Conservation (phyloP, 2,888 invertebrate species). For the Heliothis peltigera region DNA sequence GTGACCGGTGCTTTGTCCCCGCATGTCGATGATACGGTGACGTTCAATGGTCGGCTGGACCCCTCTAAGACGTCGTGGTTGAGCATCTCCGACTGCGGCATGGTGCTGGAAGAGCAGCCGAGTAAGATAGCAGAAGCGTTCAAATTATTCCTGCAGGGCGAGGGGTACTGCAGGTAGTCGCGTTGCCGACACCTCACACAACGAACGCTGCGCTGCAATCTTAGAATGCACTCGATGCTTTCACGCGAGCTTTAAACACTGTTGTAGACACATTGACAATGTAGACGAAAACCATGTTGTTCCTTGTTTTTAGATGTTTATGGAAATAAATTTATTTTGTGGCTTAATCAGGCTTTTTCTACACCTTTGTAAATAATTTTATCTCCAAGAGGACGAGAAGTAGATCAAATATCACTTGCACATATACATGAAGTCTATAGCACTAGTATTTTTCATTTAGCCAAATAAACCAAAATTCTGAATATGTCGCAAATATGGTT, state of each 20-base stretch:
- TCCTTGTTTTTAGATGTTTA: conserved; percentile 85
- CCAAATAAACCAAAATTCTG: conserved; percentile 2
- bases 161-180: conserved; percentile 96
- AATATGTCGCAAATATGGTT: conserved; percentile 12
- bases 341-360: conserved; percentile 74
- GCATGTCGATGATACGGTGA: conserved; percentile 98
- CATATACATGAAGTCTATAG: conserved; percentile 2
- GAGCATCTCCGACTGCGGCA: conserved; percentile 99
- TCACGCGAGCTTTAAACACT: conserved; percentile 88
- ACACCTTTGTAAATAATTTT: conserved; percentile 49
- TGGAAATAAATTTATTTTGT: conserved; percentile 87
- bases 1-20: conserved; percentile 98
- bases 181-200: conserved; percentile 61
- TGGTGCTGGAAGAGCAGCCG: conserved; percentile 99
- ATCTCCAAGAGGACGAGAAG: conserved; percentile 4
- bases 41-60: conserved; percentile 98
- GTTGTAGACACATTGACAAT: conserved; percentile 85
- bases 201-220: conserved; percentile 76
- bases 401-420: conserved; percentile 10
- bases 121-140: conserved; percentile 99
- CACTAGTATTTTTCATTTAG: conserved; percentile 3
- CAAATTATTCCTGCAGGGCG: conserved; percentile 98
- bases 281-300: conserved; percentile 83
- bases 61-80: conserved; percentile 99
- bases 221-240: conserved; percentile 87